Evolutionary conservation across 2,113 vertebrate genomes (phyloP), one percentile per base, ranked within the genome.

Genomic region (Chionodraco myersi): DNA sequence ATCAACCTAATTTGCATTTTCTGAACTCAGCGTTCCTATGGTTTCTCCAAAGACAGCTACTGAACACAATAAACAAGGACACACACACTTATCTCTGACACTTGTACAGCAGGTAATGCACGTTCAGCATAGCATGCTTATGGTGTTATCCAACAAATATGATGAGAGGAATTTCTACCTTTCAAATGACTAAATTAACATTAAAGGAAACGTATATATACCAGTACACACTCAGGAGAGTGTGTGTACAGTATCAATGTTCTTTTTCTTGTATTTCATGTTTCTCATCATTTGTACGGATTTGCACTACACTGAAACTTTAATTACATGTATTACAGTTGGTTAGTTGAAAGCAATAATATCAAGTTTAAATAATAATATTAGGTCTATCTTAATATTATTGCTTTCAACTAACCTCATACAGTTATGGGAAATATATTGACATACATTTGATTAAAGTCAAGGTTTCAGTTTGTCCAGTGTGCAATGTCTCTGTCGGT

Each of bases 1-100:
- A 56, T 47, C 21, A 47, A 41, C 36, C 36, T 41, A 41, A 41
- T 41, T 41, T 41, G 36, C 6, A 41, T 41, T 58, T 58, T 21
- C 14, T 49, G 21, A 60, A 72, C 21, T 45, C 9, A 34, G 4
- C 1, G 36, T 61, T 7, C 7, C 36, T 41, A 41, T 41, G 36
- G 36, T 41, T 41, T 41, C 36, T 41, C 15, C 18, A 52, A 36
- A 21, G 16, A 69, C 41, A 57, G 36, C 60, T 34, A 9, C 15
- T 30, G 3, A 67, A 62, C 64, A 62, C 57, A 62, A 73, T 63
- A 13, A 62, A 52, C 57, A 68, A 69, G 69, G 41, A 57, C 41
- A 56, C 14, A 14, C 23, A 47, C 26, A 30, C 16, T 7, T 30
- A 51, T 16, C 14, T 52, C 21, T 15, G 30, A 18, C 61, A 61